Percentiles rank a stretch among this genome's conserved stretches.
phyloP scores from a whole-genome alignment of 2,888 invertebrate genomes.

The Drosophila ezoana region DNA sequence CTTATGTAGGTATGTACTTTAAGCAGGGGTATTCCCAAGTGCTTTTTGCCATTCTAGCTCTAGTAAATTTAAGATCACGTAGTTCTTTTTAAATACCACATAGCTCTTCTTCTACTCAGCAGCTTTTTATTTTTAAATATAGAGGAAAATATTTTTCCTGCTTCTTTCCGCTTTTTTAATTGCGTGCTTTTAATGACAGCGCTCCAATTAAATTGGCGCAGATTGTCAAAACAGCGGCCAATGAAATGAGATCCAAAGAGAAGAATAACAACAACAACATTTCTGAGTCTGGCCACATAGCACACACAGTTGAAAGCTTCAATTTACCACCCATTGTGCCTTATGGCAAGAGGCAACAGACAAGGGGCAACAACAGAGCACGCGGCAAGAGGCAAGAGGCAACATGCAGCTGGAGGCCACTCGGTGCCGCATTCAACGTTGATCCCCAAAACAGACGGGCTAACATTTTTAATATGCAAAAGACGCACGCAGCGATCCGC shows the following conservation, averaged over 20 bases:
- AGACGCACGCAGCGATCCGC: conserved; percentile 63
- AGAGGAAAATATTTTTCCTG: neutral
- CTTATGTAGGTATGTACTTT: no score
- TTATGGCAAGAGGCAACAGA: conserved; percentile 59
- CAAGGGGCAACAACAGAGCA: conserved; percentile 1
- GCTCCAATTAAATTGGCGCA: conserved; percentile 77
- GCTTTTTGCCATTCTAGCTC: no score
- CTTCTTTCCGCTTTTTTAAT: conserved; percentile 41
- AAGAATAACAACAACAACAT: conserved; percentile 15
- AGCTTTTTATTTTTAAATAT: no score
- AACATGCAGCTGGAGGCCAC: conserved; percentile 40
- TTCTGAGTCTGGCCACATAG: conserved; percentile 18
- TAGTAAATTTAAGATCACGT: no score
- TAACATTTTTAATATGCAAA: conserved; percentile 66
- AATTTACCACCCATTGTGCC: conserved; percentile 80
- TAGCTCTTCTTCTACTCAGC: no score
- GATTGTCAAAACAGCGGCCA: conserved; percentile 78
- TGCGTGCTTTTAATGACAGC: conserved; percentile 81
- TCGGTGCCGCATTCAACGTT: conserved; percentile 27
- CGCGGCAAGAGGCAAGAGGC: conserved; percentile 16
- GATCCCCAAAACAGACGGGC: conserved; percentile 38
- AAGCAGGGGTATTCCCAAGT: no score
- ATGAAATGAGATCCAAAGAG: conserved; percentile 64
- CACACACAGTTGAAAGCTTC: conserved; percentile 75
- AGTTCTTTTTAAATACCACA: no score